These are phyloP conservation scores for Phymatocera aterrima DNA, from an alignment of 2,888 invertebrate genomes.

Conservation along the genomic window DNA sequence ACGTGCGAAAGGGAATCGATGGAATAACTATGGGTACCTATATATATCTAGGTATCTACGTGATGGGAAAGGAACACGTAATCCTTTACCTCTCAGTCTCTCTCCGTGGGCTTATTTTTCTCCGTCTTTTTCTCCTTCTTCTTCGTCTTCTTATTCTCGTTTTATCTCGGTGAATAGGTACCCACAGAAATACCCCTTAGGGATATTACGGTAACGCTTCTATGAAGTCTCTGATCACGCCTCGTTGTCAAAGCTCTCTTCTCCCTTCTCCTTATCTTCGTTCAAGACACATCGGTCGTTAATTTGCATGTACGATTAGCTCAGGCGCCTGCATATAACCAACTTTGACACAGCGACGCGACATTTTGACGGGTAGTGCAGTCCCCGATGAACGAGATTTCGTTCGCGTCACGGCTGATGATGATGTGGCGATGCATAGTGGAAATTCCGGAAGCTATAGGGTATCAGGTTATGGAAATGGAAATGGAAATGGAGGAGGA, in stretches of 20 bases:
- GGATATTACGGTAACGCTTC: constrained; percentile 43
- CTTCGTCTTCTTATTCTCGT: neutral
- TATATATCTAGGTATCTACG: neutral
- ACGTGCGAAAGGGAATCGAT: constrained; percentile 42
- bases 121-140: neutral
- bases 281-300: constrained; percentile 11
- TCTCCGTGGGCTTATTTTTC: neutral
- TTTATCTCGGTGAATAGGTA: neutral
- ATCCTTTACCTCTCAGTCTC: constrained; percentile 28
- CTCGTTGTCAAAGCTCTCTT: constrained; percentile 15
- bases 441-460: neutral
- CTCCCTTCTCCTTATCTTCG: neutral
- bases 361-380: neutral
- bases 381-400: neutral
- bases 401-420: neutral
- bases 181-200: neutral
- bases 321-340: neutral
- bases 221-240: constrained; percentile 28
- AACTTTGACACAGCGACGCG: neutral
- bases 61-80: constrained; percentile 38
- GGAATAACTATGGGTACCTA: constrained; percentile 23
- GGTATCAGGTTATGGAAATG: neutral
- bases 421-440: neutral
- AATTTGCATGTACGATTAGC: constrained; percentile 44
- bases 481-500: no score